These are phyloP conservation scores for Bursaphelenchus okinawaensis DNA, from an alignment of 2,888 invertebrate genomes.

Conservation along the genomic window DNA sequence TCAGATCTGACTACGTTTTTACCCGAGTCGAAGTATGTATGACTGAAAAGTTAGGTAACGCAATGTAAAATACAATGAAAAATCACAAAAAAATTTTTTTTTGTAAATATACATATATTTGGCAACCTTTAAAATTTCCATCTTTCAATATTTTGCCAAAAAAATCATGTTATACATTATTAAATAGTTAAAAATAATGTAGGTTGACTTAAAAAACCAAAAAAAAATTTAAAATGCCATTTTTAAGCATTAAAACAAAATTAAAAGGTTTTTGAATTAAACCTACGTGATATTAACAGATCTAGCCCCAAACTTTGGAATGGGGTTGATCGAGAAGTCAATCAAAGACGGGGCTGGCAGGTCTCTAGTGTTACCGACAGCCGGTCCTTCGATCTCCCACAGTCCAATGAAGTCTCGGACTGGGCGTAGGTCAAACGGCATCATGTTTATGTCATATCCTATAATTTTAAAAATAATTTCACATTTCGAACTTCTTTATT, in stretches of 20 bases:
- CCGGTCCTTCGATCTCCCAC: conserved; percentile 35
- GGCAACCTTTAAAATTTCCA: too few species aligned
- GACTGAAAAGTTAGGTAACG: conserved; percentile 34
- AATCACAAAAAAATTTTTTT: too few species aligned
- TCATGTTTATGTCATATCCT: conserved; percentile 33
- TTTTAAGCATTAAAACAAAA: neutral
- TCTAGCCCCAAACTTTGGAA: conserved; percentile 57
- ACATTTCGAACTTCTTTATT: too few species aligned
- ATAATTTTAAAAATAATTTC: too few species aligned
- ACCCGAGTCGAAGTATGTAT: conserved; percentile 47
- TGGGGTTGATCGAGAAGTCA: conserved; percentile 56
- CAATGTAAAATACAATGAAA: too few species aligned
- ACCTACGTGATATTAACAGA: conserved; percentile 54
- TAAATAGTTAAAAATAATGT: neutral
- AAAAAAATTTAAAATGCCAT: too few species aligned
- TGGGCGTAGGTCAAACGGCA: conserved; percentile 53
- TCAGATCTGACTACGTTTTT: conserved; percentile 46
- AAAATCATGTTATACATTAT: neutral
- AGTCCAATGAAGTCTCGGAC: conserved; percentile 51
- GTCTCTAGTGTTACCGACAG: conserved; percentile 31
- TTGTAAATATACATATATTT: too few species aligned
- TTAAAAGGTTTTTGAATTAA: neutral
- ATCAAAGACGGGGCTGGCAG: conserved; percentile 53
- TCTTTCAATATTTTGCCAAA: neutral
- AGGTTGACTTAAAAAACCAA: too few species aligned